These are phyloP conservation scores for Cavia aperea DNA, from an alignment of 2,113 vertebrate genomes.

Conservation along the genomic window DNA sequence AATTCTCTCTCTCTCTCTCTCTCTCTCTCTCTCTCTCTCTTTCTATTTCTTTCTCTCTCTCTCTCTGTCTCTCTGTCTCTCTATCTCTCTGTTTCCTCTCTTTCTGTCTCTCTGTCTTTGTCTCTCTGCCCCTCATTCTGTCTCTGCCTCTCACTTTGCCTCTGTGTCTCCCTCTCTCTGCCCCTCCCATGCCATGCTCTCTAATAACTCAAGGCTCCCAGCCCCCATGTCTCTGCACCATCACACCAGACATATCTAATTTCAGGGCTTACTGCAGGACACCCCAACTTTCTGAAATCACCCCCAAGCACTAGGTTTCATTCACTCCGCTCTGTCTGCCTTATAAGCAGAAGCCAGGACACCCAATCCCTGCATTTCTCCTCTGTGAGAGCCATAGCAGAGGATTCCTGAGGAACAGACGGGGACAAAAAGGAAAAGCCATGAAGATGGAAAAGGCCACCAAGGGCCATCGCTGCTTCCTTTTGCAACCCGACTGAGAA, in stretches of 20 bases:
- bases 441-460: too few relatives aligned
- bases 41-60: neutral
- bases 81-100: too few relatives aligned
- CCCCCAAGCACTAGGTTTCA: neutral
- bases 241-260: neutral
- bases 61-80: neutral
- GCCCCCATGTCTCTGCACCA: neutral
- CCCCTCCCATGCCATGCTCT: neutral
- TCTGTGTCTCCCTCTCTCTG: neutral
- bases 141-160: neutral
- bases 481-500: neutral
- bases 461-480: neutral
- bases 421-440: neutral
- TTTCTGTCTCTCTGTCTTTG: neutral
- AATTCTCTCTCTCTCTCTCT: neutral
- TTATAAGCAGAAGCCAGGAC: neutral
- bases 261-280: neutral
- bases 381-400: neutral
- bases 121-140: neutral
- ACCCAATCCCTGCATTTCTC: neutral
- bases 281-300: neutral
- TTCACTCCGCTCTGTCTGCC: neutral
- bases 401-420: neutral
- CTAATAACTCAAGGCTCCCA: neutral
- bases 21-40: neutral